Evolutionary conservation across 1,140 invertebrate species (phyloP), one percentile per base, ranked within the genome.

Genomic region (Pogonognathellus flavescens): DNA sequence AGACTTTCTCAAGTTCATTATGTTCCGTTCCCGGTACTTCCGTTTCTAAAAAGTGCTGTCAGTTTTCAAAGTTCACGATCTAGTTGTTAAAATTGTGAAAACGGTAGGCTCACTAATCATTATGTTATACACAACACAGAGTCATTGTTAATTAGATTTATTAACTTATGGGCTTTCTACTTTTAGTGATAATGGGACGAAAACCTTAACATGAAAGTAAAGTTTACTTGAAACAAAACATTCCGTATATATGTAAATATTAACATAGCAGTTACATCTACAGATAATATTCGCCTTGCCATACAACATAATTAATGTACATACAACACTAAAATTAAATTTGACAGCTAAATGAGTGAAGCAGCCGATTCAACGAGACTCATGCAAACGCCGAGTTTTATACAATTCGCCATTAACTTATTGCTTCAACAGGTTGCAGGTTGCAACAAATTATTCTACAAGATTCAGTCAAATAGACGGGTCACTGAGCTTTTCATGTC

Each of bases 401-500:
- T 66, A 25, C 22, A 5, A 25, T 25, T 66, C 20, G 0, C 1
- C 18, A 11, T 25, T 25, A 9, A 25, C 9, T 66, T 31, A 66
- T 66, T 66, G 22, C 22, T 66, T 25, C 22, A 66, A 66, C 25
- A 66, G 20, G 62, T 66, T 25, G 62, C 62, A 25, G 62, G 62
- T 25, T 66, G 62, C 62, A 66, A 41, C 31, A 22, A 62, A 41
- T 50, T 49, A 70, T 31, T 31, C 31, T 31, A 70, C 41, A 49
- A 76, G 70, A 76, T 76, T 76, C 70, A 76, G 70, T 76, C 70
- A 76, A 76, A 76, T 76, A 76, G 49, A 76, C 70, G 70, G 70
- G 14, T 76, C 31, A 76, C 31, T 76, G 70, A 25, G 70, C 70
- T 76, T 76, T 49, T 14, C n/a, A 14, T 57, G 11, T 57, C 16